Conservation (phyloP, 2,888 invertebrate species). For the Zaprionus lineosus region DNA sequence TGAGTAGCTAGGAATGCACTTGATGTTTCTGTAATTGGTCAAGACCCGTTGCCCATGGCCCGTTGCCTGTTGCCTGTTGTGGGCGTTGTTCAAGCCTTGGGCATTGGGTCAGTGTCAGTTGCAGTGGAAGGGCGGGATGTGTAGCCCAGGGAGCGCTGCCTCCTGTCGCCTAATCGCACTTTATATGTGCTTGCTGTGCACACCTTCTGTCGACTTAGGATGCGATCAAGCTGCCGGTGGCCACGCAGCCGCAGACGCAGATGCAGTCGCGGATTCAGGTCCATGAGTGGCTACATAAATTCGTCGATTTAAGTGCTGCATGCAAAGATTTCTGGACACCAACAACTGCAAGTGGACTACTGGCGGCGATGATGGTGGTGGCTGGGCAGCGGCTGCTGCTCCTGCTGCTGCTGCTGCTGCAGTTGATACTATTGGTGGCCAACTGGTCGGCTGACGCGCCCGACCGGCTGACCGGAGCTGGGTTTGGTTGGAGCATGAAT, state of each 20-base stretch:
- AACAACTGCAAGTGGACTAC: slow-evolving; percentile 36
- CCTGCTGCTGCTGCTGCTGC: slow-evolving; percentile 11
- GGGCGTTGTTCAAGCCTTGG: slow-evolving; percentile 31
- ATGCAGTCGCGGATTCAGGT: too few relatives aligned
- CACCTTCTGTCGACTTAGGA: slow-evolving; percentile 66
- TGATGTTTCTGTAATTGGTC: too few relatives aligned
- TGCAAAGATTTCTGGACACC: slow-evolving; percentile 69
- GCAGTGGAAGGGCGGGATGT: slow-evolving; percentile 18
- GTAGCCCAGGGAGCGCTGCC: slow-evolving; percentile 39
- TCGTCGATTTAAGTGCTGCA: slow-evolving; percentile 75
- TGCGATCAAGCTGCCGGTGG: slow-evolving; percentile 22
- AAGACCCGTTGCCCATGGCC: too few relatives aligned
- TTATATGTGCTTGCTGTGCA: slow-evolving; percentile 79
- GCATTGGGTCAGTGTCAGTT: slow-evolving; percentile 64
- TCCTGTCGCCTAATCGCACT: slow-evolving; percentile 81
- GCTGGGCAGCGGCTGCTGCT: too few relatives aligned
- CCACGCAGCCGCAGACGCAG: slow-evolving; percentile 66
- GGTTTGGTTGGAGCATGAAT: slow-evolving; percentile 73
- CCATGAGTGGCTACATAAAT: slow-evolving; percentile 75
- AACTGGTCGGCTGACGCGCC: slow-evolving; percentile 23
- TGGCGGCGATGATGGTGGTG: too few relatives aligned
- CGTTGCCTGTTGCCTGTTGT: not conserved
- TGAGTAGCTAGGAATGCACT: slow-evolving; percentile 2
- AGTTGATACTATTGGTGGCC: slow-evolving; percentile 7
- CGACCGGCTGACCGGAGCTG: slow-evolving; percentile 29